Evolutionary conservation across 1,140 invertebrate genomes (phyloP).

Genomic region (Danaus plexippus): DNA sequence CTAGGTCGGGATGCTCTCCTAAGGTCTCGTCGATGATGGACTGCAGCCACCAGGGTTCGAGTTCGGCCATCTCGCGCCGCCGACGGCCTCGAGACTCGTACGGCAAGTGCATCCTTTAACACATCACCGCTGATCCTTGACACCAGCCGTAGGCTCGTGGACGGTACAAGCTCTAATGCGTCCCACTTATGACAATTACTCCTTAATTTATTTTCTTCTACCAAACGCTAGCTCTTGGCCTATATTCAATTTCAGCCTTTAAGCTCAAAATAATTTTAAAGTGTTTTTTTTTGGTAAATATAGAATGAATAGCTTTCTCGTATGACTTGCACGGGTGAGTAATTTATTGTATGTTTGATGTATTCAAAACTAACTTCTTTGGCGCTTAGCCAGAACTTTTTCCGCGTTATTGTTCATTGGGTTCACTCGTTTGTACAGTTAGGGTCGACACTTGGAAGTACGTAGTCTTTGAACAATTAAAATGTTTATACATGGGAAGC

Average conservation of each 20-base stretch:
- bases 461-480: no score
- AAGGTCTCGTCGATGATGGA: conserved; percentile 57
- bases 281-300: no score
- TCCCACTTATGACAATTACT: no score
- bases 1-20: conserved; percentile 57
- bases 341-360: conserved; percentile 29
- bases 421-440: background rate
- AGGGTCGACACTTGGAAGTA: no score
- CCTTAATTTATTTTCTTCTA: background rate
- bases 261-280: no score
- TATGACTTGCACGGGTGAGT: conserved; percentile 28
- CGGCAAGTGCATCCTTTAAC: conserved; percentile 63
- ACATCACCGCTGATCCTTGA: conserved; percentile 25
- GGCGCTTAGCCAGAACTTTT: conserved; percentile 35
- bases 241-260: no score
- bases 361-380: conserved; percentile 32
- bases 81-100: conserved; percentile 62
- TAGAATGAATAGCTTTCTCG: conserved; percentile 3
- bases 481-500: no score
- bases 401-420: conserved; percentile 35
- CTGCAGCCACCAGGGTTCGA: conserved; percentile 60
- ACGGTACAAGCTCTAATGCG: no score
- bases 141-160: no score
- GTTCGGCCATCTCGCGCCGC: conserved; percentile 61
- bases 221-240: conserved; percentile 7